These are phyloP conservation scores for Hystrix brachyura DNA, from an alignment of 2,113 vertebrate genomes.

Conservation along the genomic window DNA sequence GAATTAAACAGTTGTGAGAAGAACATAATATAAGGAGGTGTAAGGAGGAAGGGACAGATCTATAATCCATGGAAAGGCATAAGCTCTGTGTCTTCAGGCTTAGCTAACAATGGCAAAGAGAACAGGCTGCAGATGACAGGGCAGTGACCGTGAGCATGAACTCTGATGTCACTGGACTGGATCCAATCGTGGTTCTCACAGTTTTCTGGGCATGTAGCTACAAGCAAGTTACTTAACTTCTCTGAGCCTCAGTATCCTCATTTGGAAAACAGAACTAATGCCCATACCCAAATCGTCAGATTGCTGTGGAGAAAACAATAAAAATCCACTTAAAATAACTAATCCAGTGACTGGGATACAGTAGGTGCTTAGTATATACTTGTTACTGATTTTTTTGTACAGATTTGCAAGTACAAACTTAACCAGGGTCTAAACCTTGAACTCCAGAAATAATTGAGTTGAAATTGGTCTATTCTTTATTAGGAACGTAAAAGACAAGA, in stretches of 20 bases:
- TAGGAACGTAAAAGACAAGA: background rate
- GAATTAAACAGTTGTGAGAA: constrained; percentile 39
- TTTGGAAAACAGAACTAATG: background rate
- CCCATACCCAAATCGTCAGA: background rate
- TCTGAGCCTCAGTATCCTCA: background rate
- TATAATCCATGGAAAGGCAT: background rate
- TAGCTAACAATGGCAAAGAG: background rate
- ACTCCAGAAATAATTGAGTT: constrained; percentile 50
- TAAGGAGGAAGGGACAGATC: constrained; percentile 14
- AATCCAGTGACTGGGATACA: background rate
- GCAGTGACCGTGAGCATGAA: background rate
- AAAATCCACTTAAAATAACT: background rate
- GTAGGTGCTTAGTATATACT: background rate
- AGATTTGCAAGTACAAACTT: constrained; percentile 35
- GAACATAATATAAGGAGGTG: background rate
- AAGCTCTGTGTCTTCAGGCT: background rate
- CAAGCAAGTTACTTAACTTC: constrained; percentile 1
- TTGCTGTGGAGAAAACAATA: background rate
- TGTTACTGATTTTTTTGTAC: background rate
- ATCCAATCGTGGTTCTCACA: background rate
- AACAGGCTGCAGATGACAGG: background rate
- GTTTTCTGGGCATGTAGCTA: background rate
- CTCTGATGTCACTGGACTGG: background rate
- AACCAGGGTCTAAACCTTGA: constrained; percentile 34
- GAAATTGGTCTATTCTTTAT: background rate